Evolutionary conservation across 2,888 invertebrate species (phyloP), one percentile per base, ranked within the genome.

Genomic region (Pemphredon lugubris): DNA sequence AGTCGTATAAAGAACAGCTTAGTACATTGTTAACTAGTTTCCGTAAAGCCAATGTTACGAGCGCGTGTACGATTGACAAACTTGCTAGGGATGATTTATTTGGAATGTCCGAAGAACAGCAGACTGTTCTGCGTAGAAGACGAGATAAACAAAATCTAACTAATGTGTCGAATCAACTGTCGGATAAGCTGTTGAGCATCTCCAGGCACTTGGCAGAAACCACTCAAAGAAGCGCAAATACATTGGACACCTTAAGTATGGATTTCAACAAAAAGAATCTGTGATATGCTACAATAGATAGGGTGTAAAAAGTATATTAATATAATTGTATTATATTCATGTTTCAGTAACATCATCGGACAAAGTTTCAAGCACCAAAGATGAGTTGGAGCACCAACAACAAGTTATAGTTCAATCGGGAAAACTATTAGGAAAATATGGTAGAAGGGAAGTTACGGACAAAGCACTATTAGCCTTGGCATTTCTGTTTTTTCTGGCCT

Each of bases 371-470:
- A 94, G 94, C 1, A 96, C 96, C 2, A 93, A 94, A 83, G 94
- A 94, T 73, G 98, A 98, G 89, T 91, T 98, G 34, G 94, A 95
- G 82, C 93, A 94, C 77, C 97, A 98, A 73, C 96, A 96, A 1
- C 95, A 96, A 72, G 94, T 95, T 20, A 97, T 98, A 80, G 92
- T 94, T 21, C 97, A 96, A 86, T 97, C 98, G 0, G 95, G 96
- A 76, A 97, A 97, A 89, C 91, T 99, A 6, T 91, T 99, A 44
- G 96, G 96, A 60, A 99, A 98, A 90, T 98, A 98, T 87, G 97
- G 97, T 2, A 92, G 98, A 57, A 92, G 98, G 34, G 98, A 99
- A 91, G 95, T 97, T 75, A 99, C 98, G 0, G 98, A 99, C 88
- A 98, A 98, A 92, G 93, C 98, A 63, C 92, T 99, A 6, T 93